A percentile compares a stretch with the other conserved stretches of the same genome.
phyloP scores from a whole-genome alignment of 2,113 vertebrate species.

The Apeltes quadracus region DNA sequence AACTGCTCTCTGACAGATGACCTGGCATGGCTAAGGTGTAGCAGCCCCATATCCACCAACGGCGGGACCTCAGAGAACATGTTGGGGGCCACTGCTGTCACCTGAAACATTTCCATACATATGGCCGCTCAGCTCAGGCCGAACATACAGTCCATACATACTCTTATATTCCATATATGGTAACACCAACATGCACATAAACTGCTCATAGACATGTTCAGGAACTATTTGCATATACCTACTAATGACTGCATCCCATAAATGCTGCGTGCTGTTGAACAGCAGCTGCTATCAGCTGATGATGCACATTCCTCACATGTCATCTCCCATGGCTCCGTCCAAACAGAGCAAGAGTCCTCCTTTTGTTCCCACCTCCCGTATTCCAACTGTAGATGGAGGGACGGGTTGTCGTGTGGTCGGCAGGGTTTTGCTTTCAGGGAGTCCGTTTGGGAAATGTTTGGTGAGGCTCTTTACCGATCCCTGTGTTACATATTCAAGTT shows the following conservation, averaged over 20 bases:
- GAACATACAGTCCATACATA: background rate
- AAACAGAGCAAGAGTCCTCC: constrained; percentile 5
- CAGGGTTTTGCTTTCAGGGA: constrained; percentile 31
- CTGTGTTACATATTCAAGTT: constrained; percentile 26
- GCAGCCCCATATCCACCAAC: constrained; percentile 7
- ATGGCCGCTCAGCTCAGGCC: constrained; percentile 12
- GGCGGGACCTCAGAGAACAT: constrained; percentile 14
- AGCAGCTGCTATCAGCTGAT: constrained; percentile 9
- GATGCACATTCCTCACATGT: background rate
- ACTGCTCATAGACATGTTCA: background rate
- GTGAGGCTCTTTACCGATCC: constrained; percentile 1
- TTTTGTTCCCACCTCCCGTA: constrained; percentile 5
- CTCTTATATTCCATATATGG: background rate
- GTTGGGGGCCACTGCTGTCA: constrained; percentile 11
- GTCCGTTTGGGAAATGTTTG: constrained; percentile 37
- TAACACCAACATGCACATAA: background rate
- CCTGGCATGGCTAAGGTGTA: constrained; percentile 22
- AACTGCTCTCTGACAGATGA: constrained; percentile 35
- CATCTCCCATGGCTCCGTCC: background rate
- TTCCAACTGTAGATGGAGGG: background rate
- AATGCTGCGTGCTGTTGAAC: constrained; percentile 9
- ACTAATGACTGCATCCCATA: constrained; percentile 19
- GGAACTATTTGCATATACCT: constrained; percentile 9
- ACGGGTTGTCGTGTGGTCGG: constrained; percentile 15
- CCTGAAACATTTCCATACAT: constrained; percentile 18